Conservation (phyloP, 2,797 vertebrate species). For the Bryconaethiops microstoma region DNA sequence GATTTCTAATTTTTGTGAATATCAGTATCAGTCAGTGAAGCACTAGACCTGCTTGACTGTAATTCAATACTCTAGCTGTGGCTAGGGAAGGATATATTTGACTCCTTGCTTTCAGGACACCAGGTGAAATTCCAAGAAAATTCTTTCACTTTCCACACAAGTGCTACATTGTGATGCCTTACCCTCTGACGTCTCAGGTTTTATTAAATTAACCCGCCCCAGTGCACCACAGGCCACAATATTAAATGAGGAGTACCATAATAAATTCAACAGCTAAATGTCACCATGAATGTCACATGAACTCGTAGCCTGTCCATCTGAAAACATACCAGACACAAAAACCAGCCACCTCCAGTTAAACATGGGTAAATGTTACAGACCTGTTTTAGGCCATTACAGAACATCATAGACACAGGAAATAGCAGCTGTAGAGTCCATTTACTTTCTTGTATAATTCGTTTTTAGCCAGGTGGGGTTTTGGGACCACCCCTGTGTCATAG, state of each 20-base stretch:
- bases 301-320: neutral
- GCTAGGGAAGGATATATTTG: neutral
- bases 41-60: neutral
- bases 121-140: neutral
- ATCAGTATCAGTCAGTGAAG: neutral
- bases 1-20: neutral
- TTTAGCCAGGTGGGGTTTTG: conserved; percentile 14
- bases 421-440: conserved; percentile 22
- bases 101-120: neutral
- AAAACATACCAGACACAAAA: neutral
- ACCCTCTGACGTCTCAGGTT: neutral
- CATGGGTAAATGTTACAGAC: neutral
- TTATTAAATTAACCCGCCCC: conserved; percentile 3
- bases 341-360: neutral
- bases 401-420: conserved; percentile 21
- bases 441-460: conserved; percentile 13
- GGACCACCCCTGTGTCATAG: conserved; percentile 25
- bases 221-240: neutral
- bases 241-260: conserved; percentile 9
- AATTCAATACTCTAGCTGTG: neutral
- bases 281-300: conserved; percentile 1
- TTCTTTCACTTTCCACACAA: conserved; percentile 7
- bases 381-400: neutral
- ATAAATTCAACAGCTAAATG: conserved; percentile 10
- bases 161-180: neutral